Percentiles rank a stretch among this genome's conserved stretches.
Conservation (phyloP, 2,888 invertebrate genomes). For the Meiosimyza platycephala region DNA sequence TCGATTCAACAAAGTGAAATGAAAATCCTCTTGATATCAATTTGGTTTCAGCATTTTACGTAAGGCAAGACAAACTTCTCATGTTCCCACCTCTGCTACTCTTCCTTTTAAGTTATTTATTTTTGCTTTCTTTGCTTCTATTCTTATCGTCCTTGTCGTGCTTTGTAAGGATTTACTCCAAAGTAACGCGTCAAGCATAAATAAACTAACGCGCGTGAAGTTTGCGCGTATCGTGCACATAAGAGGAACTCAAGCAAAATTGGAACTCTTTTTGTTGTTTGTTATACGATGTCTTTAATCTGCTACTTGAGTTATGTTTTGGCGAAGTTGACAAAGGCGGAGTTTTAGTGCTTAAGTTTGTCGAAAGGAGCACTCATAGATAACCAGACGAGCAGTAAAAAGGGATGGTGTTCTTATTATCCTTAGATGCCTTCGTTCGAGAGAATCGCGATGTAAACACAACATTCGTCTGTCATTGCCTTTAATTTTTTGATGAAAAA, state of each 20-base stretch:
- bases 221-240: no score
- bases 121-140: not conserved
- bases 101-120: not conserved
- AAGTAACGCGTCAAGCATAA: conserved; percentile 27
- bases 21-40: conserved; percentile 33
- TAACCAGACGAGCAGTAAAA: no score
- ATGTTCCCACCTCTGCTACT: not conserved
- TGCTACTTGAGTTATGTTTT: conserved; percentile 15
- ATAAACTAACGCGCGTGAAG: conserved; percentile 17
- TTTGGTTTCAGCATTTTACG: conserved; percentile 21
- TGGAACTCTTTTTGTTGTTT: not conserved
- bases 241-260: no score
- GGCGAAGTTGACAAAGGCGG: conserved; percentile 17
- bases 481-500: no score
- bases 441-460: no score
- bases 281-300: conserved; percentile 5
- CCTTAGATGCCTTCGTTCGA: no score
- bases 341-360: no score
- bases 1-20: conserved; percentile 24
- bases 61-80: conserved; percentile 10
- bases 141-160: conserved; percentile 1
- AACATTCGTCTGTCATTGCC: no score
- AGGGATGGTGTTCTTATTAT: no score
- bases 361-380: no score
- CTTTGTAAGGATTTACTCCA: not conserved